phyloP scores from a whole-genome alignment of 2,888 invertebrate species.

The Phalera bucephala region DNA sequence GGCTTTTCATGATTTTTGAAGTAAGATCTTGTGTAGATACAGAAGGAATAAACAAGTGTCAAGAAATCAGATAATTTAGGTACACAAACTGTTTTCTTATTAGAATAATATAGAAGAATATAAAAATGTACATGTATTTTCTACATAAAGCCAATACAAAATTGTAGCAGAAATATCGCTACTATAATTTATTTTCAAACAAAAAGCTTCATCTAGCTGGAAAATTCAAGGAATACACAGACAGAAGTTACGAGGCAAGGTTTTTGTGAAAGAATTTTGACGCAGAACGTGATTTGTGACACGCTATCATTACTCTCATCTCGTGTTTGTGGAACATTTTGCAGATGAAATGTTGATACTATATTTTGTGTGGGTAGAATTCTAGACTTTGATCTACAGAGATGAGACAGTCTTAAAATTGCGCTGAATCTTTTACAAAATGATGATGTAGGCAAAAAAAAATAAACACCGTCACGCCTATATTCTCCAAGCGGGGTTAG shows the following conservation, averaged over 20 bases:
- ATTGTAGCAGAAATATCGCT: too few species aligned
- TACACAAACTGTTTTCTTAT: too few species aligned
- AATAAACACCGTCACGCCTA: too few species aligned
- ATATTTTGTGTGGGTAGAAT: slow-evolving; percentile 14
- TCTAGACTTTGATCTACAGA: slow-evolving; percentile 20
- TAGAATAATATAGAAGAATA: not conserved
- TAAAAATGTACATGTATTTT: too few species aligned
- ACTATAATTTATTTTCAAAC: too few species aligned
- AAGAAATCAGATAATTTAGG: too few species aligned
- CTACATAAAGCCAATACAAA: too few species aligned
- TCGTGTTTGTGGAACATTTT: slow-evolving; percentile 20
- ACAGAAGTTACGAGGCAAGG: slow-evolving; percentile 14
- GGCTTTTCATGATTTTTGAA: too few species aligned
- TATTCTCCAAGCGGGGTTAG: too few species aligned
- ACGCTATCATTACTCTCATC: slow-evolving; percentile 37
- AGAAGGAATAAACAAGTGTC: too few species aligned
- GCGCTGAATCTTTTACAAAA: not conserved
- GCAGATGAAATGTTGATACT: slow-evolving; percentile 25
- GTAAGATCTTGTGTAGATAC: too few species aligned
- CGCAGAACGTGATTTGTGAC: slow-evolving; percentile 30
- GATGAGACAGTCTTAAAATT: slow-evolving; percentile 13
- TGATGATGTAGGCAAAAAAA: not conserved
- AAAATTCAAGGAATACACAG: slow-evolving; percentile 16
- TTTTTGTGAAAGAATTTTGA: slow-evolving; percentile 27
- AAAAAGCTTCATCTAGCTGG: slow-evolving; percentile 3